Evolutionary conservation across 2,888 invertebrate species (phyloP), one percentile per base, ranked within the genome.

Genomic region (Macaria notata): DNA sequence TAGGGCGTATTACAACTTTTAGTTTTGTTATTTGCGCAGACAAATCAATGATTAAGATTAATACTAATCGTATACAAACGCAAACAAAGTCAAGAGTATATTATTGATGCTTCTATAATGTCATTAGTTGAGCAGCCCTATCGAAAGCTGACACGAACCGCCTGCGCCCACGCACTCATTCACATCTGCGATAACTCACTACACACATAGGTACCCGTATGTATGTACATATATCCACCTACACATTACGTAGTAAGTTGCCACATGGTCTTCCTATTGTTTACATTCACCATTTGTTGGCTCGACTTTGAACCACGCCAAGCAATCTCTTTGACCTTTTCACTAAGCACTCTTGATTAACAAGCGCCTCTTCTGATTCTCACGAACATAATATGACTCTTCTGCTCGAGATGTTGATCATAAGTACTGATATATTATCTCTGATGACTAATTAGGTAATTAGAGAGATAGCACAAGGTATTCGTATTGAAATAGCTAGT

Each of bases 111-210:
- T n/a, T n/a, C n/a, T n/a, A n/a, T n/a, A n/a, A n/a, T 33, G 33
- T 6, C 33, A 33, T 33, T 4, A 4, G 33, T 36, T 6, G 33
- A 36, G 4, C 33, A 36, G 41, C 41, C 41, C n/a, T 41, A 41
- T 36, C 33, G 3, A 6, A 36, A 41, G n/a, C 41, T 41, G 9
- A 41, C 6, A 57, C 56, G 50, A 49, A 38, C 6, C 30, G 36
- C 46, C 60, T 66, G 75, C 79, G 76, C 80, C 78, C 72, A 77
- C 79, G 83, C 79, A 78, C 62, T 67, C 72, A 65, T 68, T 70
- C 73, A 72, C 69, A 73, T 55, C 59, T 45, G 9, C 41, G 38
- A 47, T 48, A 47, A 36, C 42, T 57, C 41, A 9, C 41, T 29
- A 31, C 29, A 36, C 7, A 36, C 7, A 36, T 7, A 36, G 1